Conservation (phyloP, 2,888 invertebrate species). For the Morpho deidamia region DNA sequence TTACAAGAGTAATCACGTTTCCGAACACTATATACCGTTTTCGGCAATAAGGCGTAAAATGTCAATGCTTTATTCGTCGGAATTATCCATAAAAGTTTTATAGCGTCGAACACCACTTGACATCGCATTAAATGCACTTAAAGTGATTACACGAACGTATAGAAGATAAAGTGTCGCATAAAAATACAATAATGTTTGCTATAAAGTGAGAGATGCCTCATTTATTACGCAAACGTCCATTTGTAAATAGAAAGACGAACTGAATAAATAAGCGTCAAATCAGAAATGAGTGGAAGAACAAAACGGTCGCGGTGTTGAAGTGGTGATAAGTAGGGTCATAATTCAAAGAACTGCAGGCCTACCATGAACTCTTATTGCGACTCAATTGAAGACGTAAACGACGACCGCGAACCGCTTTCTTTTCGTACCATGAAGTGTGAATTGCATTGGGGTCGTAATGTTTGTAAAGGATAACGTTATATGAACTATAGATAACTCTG, state of each 20-base stretch:
- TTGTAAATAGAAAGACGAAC: not conserved
- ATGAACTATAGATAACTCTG: no score
- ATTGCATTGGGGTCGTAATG: no score
- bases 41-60: not conserved
- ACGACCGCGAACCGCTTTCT: no score
- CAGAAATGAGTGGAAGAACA: no score
- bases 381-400: no score
- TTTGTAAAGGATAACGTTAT: no score
- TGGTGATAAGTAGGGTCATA: no score
- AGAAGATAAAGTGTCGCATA: constrained; percentile 8
- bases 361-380: no score
- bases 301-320: no score
- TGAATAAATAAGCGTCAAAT: no score
- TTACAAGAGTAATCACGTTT: not conserved
- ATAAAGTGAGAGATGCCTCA: not conserved
- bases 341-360: no score
- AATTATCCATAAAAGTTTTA: constrained; percentile 20
- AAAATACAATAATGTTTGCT: constrained; percentile 4
- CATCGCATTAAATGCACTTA: constrained; percentile 25
- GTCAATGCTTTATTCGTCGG: constrained; percentile 5
- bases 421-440: no score
- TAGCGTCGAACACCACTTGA: constrained; percentile 20
- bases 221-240: not conserved
- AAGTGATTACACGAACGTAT: constrained; percentile 17
- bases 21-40: not conserved